Percentiles rank a stretch among this genome's conserved stretches.
phyloP scores from a whole-genome alignment of 2,797 vertebrate genomes.

The Stomatorhinus walkeri region DNA sequence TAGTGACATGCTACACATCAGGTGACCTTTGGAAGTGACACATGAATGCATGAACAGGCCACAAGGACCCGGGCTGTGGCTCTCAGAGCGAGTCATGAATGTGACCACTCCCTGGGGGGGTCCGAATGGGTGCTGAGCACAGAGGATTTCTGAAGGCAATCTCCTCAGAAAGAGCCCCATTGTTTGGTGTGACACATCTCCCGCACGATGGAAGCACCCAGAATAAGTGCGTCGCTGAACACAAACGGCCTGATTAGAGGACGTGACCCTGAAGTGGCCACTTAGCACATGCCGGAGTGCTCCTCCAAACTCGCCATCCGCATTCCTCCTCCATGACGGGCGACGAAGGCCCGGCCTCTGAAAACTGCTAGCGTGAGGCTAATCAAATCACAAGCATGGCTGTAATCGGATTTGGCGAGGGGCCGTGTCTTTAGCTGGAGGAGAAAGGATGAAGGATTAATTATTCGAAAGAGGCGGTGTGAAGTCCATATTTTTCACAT shows the following conservation, averaged over 20 bases:
- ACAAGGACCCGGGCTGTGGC: background rate
- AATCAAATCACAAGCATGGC: background rate
- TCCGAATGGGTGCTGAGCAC: conserved; percentile 19
- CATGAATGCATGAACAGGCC: background rate
- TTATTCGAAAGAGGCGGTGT: background rate
- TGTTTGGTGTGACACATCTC: conserved; percentile 19
- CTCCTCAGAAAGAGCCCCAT: conserved; percentile 27
- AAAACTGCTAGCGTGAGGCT: background rate
- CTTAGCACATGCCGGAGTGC: background rate
- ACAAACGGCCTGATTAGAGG: conserved; percentile 29
- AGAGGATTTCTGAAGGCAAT: conserved; percentile 6
- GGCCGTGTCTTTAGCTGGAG: background rate
- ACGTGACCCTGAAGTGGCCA: conserved; percentile 25
- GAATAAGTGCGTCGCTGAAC: conserved; percentile 32
- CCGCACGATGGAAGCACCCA: conserved; percentile 18
- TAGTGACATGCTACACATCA: background rate
- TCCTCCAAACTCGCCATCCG: background rate
- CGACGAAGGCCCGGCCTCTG: background rate
- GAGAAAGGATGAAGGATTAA: background rate
- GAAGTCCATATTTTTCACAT: conserved; percentile 1
- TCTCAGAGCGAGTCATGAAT: background rate
- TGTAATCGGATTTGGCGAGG: background rate
- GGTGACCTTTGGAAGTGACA: background rate
- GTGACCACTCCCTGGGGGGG: conserved; percentile 2
- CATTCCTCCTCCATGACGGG: background rate